Base-by-base conservation (phyloP, 1,140 invertebrate species). In the Metaphire vulgaris region DNA sequence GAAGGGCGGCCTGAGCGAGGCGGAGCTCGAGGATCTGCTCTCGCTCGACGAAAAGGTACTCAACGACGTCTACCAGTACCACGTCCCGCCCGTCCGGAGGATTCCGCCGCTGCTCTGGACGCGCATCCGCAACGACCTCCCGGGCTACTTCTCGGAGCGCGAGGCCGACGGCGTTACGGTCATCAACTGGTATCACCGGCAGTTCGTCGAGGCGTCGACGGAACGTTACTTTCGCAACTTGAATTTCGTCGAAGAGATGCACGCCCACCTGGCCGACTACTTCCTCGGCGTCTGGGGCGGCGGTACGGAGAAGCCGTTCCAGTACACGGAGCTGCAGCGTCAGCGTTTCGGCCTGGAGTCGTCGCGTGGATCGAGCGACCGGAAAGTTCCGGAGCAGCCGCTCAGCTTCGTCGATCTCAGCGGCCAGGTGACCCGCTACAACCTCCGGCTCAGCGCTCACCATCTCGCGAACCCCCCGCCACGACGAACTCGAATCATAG, bases 231-330 rank as follows among this genome's bases (percentile, higher is more conserved):
- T 99, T 85, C 96, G 95, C 83, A 98, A 99, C 83, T 91, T 96
- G 89, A 96, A 97, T 83, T 93, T 97, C 90, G 92, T 94, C 0
- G 92, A 92, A 83, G 97, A 96, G 83, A 97, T 98, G 84, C 96
- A 99, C 84, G 97, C 95, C 1, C 93, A 93, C 87, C 96, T 98
- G 78, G 95, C 97, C 1, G 97, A 99, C 87, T 99, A 98, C 84
- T 99, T 96, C 84, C 87, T 98, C 21, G 96, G 96, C 0, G 81
- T 80, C 6, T 86, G 83, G 95, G 33, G 84, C 28, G 95, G 95
- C n/a, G 96, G 95, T 0, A 90, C 89, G 71, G 93, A 95, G 0
- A 98, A 99, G 81, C 96, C 90, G 0, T 99, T 98, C 82, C 96
- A 96, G 82, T 99, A 95, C 81, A 97, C 96, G 0, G 96, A 98